A percentile compares a stretch with the other conserved stretches of the same genome.
phyloP scores from a whole-genome alignment of 2,113 vertebrate genomes.

The Drymodes brunneopygia region DNA sequence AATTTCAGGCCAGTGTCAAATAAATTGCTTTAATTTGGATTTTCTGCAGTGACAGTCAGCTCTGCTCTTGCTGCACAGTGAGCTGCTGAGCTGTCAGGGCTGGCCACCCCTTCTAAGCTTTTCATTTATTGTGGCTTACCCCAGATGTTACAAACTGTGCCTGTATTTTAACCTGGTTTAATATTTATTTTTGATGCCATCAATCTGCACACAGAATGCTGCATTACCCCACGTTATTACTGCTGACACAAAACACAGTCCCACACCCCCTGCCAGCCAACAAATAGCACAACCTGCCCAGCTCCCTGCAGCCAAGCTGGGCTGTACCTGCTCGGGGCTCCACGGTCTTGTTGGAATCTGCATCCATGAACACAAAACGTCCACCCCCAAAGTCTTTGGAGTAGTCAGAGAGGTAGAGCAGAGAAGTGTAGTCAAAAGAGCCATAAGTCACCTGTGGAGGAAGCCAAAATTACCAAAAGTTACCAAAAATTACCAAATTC shows the following conservation, averaged over 20 bases:
- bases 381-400: conserved; percentile 87
- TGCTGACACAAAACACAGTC: background rate
- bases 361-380: conserved; percentile 90
- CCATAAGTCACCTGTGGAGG: conserved; percentile 86
- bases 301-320: background rate
- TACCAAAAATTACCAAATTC: background rate
- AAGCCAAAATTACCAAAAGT: background rate
- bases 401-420: conserved; percentile 94
- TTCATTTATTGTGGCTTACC: background rate
- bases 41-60: background rate
- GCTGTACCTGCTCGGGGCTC: conserved; percentile 87
- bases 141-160: background rate
- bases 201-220: background rate
- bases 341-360: conserved; percentile 82
- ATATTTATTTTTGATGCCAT: background rate
- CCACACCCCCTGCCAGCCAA: background rate
- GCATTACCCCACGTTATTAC: background rate
- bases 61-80: background rate
- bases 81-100: background rate
- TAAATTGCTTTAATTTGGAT: background rate
- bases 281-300: background rate
- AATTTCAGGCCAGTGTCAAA: background rate
- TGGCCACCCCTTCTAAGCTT: background rate
- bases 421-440: conserved; percentile 94
- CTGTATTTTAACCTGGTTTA: background rate